Percentiles rank a stretch among this genome's conserved stretches.
These are phyloP conservation scores for Chanos chanos DNA, from an alignment of 2,797 vertebrate genomes.

Conservation along the genomic window DNA sequence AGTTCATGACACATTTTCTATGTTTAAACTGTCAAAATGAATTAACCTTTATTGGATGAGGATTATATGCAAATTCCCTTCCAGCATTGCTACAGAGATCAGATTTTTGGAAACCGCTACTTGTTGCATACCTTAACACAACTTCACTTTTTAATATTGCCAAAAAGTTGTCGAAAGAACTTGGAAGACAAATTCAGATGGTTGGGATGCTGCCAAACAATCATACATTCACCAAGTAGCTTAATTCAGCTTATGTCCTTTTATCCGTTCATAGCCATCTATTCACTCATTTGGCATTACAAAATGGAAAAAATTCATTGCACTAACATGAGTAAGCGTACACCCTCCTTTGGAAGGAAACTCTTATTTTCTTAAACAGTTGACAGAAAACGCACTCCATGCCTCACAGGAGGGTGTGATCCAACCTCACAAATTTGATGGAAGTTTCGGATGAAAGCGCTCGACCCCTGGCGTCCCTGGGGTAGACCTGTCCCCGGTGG, in stretches of 20 bases:
- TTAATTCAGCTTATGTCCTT: neutral
- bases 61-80: too few species aligned
- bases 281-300: slow-evolving; percentile 39
- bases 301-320: slow-evolving; percentile 35
- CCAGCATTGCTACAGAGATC: too few species aligned
- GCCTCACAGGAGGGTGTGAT: slow-evolving; percentile 61
- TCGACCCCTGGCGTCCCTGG: slow-evolving; percentile 71
- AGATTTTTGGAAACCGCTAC: slow-evolving; percentile 42
- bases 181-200: slow-evolving; percentile 51
- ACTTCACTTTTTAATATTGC: slow-evolving; percentile 39
- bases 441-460: slow-evolving; percentile 83
- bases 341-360: slow-evolving; percentile 37
- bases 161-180: slow-evolving; percentile 43
- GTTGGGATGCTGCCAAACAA: neutral
- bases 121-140: slow-evolving; percentile 47
- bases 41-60: too few species aligned
- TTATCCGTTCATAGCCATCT: neutral
- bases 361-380: slow-evolving; percentile 39
- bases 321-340: slow-evolving; percentile 31
- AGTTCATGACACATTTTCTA: too few species aligned
- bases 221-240: slow-evolving; percentile 18
- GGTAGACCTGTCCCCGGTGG: slow-evolving; percentile 64
- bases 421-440: slow-evolving; percentile 89
- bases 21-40: too few species aligned
- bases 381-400: slow-evolving; percentile 41